Percentiles rank a stretch among this genome's conserved stretches.
phyloP scores from a whole-genome alignment of 2,797 vertebrate genomes.

The Myotis findleyi region DNA sequence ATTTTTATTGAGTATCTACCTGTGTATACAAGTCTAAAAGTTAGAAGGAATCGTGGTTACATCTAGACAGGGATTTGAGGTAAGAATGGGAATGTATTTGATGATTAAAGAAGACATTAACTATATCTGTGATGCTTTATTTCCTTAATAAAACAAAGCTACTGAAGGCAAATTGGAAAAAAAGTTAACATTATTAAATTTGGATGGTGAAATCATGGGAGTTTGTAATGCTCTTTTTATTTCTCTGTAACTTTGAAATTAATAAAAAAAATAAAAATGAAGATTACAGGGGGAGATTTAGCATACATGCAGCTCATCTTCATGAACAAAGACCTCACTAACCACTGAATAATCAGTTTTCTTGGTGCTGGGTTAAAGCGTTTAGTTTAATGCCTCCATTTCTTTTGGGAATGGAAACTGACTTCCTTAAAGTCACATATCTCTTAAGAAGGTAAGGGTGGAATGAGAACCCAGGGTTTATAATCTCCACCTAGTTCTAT shows the following conservation, averaged over 20 bases:
- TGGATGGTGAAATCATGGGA: conserved; percentile 14
- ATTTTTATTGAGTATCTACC: neutral
- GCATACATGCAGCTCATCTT: neutral
- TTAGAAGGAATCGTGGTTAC: neutral
- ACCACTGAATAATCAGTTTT: neutral
- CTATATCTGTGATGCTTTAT: conserved; percentile 53
- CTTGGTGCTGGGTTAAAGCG: neutral
- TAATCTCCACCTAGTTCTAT: neutral
- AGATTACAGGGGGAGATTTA: neutral
- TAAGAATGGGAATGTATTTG: neutral
- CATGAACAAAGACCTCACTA: neutral
- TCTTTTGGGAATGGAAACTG: conserved; percentile 39
- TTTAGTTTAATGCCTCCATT: conserved; percentile 11
- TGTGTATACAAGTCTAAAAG: neutral
- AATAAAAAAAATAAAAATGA: conserved; percentile 25
- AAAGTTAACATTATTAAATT: conserved; percentile 63
- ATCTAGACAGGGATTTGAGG: neutral
- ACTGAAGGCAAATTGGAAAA: conserved; percentile 26
- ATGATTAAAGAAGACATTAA: conserved; percentile 33
- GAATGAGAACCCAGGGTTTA: neutral
- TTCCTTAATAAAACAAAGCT: conserved; percentile 66
- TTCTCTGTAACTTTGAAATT: conserved; percentile 57
- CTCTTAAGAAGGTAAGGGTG: neutral
- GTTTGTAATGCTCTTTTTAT: conserved; percentile 36
- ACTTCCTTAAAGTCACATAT: neutral